Percentiles rank a stretch among this genome's conserved stretches.
phyloP scores from a whole-genome alignment of 2,888 invertebrate species.

The Yponomeuta sedellus region DNA sequence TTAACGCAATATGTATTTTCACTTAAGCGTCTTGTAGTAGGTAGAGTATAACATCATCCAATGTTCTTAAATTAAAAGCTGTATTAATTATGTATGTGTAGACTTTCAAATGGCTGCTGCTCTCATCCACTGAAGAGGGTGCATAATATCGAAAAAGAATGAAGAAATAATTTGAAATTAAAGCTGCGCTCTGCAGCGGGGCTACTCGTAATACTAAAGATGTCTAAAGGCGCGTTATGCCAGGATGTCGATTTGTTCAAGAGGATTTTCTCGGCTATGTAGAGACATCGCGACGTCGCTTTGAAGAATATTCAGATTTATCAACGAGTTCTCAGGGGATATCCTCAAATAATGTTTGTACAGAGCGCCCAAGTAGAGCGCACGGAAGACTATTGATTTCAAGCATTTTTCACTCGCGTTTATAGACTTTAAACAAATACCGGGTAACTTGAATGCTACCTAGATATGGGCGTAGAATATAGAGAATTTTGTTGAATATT shows the following conservation, averaged over 20 bases:
- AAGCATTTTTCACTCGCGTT: slow-evolving; percentile 29
- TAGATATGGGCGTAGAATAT: slow-evolving; percentile 7
- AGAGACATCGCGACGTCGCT: slow-evolving; percentile 33
- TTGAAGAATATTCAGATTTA: slow-evolving; percentile 47
- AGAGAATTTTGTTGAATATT: neutral
- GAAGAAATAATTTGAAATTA: neutral
- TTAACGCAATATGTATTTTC: neutral
- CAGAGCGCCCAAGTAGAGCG: slow-evolving; percentile 31
- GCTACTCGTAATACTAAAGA: neutral
- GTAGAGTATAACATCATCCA: neutral
- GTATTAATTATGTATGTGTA: neutral
- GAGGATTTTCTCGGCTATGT: slow-evolving; percentile 29
- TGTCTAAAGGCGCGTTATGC: slow-evolving; percentile 9
- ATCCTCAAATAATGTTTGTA: slow-evolving; percentile 38
- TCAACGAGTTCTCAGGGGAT: slow-evolving; percentile 35
- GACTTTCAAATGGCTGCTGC: too few relatives aligned
- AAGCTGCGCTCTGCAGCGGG: neutral
- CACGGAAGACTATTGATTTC: slow-evolving; percentile 44
- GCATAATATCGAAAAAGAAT: neutral
- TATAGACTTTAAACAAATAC: slow-evolving; percentile 18
- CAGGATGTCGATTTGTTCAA: slow-evolving; percentile 27
- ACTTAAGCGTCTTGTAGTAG: neutral
- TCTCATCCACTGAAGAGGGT: neutral
- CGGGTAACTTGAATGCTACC: slow-evolving; percentile 17
- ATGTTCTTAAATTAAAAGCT: neutral